Conservation (phyloP, 2,113 vertebrate species). For the Pseudonaja textilis region DNA sequence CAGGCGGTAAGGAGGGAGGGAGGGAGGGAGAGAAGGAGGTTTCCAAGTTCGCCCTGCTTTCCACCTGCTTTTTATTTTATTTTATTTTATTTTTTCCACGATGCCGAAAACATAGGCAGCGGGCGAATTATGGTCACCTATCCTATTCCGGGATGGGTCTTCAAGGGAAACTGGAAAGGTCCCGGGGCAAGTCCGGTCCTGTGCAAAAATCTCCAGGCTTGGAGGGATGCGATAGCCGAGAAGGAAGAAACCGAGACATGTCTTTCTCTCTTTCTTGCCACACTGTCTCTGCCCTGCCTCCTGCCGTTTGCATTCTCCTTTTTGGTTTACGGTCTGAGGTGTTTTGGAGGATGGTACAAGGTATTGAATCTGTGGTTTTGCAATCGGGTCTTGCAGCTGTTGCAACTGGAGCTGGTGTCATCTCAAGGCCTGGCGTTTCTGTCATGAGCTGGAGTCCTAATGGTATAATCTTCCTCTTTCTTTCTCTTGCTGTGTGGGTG, state of each 20-base stretch:
- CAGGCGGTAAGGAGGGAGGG: not conserved
- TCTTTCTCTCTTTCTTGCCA: not conserved
- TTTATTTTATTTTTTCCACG: no score
- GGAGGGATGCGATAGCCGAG: not conserved
- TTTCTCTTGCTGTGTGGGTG: constrained; percentile 9
- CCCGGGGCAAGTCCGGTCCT: no score
- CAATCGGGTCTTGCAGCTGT: not conserved
- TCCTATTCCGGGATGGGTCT: not conserved
- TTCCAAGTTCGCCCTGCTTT: not conserved
- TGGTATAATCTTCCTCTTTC: not conserved
- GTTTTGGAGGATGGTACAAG: not conserved
- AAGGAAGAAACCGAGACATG: not conserved
- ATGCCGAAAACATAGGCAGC: not conserved
- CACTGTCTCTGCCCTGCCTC: not conserved
- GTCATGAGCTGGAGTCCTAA: not conserved
- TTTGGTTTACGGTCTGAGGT: not conserved
- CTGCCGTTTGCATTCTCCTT: not conserved
- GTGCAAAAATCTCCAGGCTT: not conserved
- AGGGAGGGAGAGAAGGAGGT: no score
- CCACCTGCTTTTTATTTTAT: not conserved
- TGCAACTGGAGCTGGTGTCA: not conserved
- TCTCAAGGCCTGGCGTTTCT: not conserved
- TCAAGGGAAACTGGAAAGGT: not conserved
- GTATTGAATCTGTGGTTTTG: not conserved
- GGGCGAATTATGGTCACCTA: not conserved